Percentiles rank a stretch among this genome's conserved stretches.
Conservation (phyloP, 2,888 invertebrate genomes). For the Linyphia triangularis region DNA sequence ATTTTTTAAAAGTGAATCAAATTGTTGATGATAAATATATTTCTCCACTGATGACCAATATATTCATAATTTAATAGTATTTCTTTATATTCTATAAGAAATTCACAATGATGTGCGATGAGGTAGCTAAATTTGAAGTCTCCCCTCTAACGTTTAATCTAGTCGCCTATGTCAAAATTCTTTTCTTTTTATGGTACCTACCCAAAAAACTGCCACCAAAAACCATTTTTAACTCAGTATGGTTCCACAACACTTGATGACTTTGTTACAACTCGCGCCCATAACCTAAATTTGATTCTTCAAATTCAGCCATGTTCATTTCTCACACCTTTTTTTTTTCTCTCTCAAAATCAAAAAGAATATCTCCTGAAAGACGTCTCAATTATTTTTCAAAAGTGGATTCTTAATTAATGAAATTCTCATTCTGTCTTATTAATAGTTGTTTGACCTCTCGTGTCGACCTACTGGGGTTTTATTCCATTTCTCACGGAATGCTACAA, state of each 20-base stretch:
- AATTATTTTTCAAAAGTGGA: not conserved
- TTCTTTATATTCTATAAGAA: too few species aligned
- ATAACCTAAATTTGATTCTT: not conserved
- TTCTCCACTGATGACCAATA: too few species aligned
- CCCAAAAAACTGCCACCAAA: not conserved
- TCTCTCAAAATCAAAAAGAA: not conserved
- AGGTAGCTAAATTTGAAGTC: too few species aligned
- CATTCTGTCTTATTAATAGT: constrained; percentile 19
- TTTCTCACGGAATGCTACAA: constrained; percentile 15
- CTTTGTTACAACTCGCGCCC: not conserved
- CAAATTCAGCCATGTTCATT: not conserved
- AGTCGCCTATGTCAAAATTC: too few species aligned
- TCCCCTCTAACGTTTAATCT: too few species aligned
- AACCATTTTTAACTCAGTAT: not conserved
- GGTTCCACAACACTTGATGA: not conserved
- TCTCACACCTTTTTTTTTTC: not conserved
- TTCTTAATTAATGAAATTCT: constrained; percentile 28
- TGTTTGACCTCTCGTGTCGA: constrained; percentile 10
- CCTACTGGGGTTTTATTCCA: constrained; percentile 4
- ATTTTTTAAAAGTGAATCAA: too few species aligned
- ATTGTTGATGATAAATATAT: too few species aligned
- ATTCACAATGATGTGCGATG: too few species aligned
- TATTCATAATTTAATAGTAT: too few species aligned
- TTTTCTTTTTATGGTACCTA: not conserved
- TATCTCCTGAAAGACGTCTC: not conserved